Base-by-base conservation (phyloP, 1,140 invertebrate genomes). In the Contarinia nasturtii region DNA sequence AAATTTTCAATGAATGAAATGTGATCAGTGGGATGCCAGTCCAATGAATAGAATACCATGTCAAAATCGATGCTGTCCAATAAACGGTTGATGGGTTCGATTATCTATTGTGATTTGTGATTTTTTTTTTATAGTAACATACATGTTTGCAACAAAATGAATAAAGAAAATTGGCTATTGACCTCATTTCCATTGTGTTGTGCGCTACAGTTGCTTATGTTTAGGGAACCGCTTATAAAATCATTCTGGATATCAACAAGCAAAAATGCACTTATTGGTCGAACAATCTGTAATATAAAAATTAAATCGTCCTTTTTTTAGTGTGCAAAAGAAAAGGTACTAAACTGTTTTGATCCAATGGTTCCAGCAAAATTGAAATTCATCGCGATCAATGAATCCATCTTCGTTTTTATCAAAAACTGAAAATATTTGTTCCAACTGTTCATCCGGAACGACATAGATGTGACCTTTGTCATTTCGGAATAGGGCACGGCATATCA, bases 231-330 rank as follows among this genome's bases (percentile, higher is more conserved):
- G 48, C 80, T 78, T 57, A 98, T 94, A 67, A 98, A 98, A 68
- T 98, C 94, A 67, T 98, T 96, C 68, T 98, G 94, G 3, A 97
- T 91, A 67, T 98, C 94, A 45, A 98, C 87, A 50, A 97, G 78
- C 22, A 98, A 68, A 57, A 97, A 82, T 15, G 83, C 91, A 58
- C 76, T 84, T 46, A 86, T 79, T 21, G 90, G 90, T 47, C 83
- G 73, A 44, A 90, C 77, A 59, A 88, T 84, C 82, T 84, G 65
- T 49, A 66, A 62, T 57, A 47, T 52, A 49, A 49, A 41, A 50
- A 38, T 44, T 18, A 51, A 2, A 27, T 27, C 3, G 27, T 27
- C n/a, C n/a, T 27, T 27, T 27, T 27, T 27, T 27, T 27, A 27
- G 3, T 27, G 27, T n/a, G n/a, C n/a, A 27, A 27, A 10, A 27